A percentile compares a stretch with the other conserved stretches of the same genome.
Evolutionary conservation across 53 echinoderm and acorn worm genomes (phyloP).

Genomic region (Astropecten irregularis): DNA sequence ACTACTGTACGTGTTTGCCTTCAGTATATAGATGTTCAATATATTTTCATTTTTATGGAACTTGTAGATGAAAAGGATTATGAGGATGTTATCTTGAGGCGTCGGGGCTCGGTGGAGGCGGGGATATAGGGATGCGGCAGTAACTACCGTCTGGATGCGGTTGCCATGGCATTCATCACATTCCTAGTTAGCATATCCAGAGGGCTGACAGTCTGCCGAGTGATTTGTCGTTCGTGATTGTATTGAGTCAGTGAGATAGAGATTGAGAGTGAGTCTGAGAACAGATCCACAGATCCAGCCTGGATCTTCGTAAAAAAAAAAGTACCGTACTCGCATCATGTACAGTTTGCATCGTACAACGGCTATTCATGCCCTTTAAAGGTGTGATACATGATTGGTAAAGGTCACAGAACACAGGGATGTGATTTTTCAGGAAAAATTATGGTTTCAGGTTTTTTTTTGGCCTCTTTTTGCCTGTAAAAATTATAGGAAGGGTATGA

Average conservation of each 20-base stretch:
- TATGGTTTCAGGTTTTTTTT: neutral
- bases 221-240: neutral
- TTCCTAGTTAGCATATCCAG: neutral
- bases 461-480: neutral
- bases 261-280: neutral
- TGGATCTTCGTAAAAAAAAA: neutral
- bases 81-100: conserved; percentile 4
- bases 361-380: neutral
- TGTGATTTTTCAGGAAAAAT: too few species aligned
- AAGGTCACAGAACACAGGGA: too few species aligned
- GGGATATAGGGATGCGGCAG: neutral
- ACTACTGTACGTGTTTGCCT: too few species aligned
- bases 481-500: too few species aligned
- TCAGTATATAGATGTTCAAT: too few species aligned
- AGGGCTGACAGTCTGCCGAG: neutral
- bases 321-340: neutral
- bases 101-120: neutral
- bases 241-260: neutral
- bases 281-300: neutral
- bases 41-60: too few species aligned
- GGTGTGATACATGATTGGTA: too few species aligned
- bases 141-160: neutral
- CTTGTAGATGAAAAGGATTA: too few species aligned
- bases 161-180: neutral
- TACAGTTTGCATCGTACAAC: neutral